These are phyloP conservation scores for Scaptomyza hsui DNA, from an alignment of 1,140 invertebrate genomes.

Conservation along the genomic window DNA sequence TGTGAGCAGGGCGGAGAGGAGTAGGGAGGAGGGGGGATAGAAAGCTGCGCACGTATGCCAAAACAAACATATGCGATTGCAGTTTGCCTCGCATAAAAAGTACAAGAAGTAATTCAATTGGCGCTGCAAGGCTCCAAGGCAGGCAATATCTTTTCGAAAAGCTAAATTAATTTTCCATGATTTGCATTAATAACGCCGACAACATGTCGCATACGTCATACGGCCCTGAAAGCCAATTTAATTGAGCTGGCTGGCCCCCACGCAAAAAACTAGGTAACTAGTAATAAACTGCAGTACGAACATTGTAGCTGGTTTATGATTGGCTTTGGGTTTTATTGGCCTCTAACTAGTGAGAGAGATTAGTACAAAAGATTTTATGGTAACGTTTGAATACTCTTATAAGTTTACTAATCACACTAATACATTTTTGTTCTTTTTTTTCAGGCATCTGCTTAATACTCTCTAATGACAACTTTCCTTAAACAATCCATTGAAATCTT, in stretches of 20 bases:
- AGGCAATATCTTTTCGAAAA: constrained; percentile 32
- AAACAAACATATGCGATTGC: constrained; percentile 17
- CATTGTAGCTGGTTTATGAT: no score
- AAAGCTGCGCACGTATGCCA: constrained; percentile 22
- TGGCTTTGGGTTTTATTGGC: no score
- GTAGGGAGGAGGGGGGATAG: neutral
- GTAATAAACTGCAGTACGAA: neutral
- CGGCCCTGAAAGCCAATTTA: neutral
- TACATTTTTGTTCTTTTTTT: no score
- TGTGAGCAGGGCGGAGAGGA: constrained; percentile 29
- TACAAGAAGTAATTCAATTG: constrained; percentile 48
- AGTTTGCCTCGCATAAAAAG: neutral
- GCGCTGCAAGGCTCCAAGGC: constrained; percentile 21
- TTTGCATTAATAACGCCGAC: constrained; percentile 50
- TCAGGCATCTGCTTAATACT: no score
- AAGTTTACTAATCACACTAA: no score
- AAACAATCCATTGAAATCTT: no score
- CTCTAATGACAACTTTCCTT: no score
- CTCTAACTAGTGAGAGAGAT: no score
- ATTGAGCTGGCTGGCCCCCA: constrained; percentile 38
- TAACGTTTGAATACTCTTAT: no score
- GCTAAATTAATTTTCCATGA: constrained; percentile 51
- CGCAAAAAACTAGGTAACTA: constrained; percentile 24
- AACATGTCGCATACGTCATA: constrained; percentile 43
- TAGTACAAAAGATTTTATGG: no score